Conservation (phyloP, 2,113 vertebrate species). For the Protobothrops mucrosquamatus region DNA sequence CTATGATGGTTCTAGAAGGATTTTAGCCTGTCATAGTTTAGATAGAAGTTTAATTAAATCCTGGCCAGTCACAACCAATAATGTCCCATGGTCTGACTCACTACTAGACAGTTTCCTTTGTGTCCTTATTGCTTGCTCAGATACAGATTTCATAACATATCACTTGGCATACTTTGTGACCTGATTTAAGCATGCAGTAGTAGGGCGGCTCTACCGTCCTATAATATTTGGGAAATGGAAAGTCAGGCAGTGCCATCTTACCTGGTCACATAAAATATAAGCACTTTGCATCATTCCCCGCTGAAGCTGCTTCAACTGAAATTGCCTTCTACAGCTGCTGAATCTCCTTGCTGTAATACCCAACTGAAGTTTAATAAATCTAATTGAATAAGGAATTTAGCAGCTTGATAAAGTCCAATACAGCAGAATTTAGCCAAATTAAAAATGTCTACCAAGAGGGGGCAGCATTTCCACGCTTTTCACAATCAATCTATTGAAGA, state of each 20-base stretch:
- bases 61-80: too few relatives aligned
- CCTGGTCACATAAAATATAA: background rate
- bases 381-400: background rate
- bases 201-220: background rate
- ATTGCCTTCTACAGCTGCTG: rapidly evolving
- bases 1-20: background rate
- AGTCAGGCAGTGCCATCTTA: background rate
- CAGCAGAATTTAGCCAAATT: background rate
- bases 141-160: background rate
- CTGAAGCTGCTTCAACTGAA: background rate
- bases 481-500: background rate
- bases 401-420: background rate
- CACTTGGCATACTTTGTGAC: background rate
- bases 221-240: background rate
- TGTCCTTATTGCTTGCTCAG: background rate
- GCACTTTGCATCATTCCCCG: rapidly evolving
- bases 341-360: background rate
- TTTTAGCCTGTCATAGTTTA: background rate
- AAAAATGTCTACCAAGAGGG: slow-evolving; percentile 29
- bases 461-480: slow-evolving; percentile 52
- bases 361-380: background rate
- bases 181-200: background rate
- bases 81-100: background rate
- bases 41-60: background rate
- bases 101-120: background rate